Conservation (phyloP, 2,797 vertebrate genomes). For the Gymnothorax javanicus region DNA sequence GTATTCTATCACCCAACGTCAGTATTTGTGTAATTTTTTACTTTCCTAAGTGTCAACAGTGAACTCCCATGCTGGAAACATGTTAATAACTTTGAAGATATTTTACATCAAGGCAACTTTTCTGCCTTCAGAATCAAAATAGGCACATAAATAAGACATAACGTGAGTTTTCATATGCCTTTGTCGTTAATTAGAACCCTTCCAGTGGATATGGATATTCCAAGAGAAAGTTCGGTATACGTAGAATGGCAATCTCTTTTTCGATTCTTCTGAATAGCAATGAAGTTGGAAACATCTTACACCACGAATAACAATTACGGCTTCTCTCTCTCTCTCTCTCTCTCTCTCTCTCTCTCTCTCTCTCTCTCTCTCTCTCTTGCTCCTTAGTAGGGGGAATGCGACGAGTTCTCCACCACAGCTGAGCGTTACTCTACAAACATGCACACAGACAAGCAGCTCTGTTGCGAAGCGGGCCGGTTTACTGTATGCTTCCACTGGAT, state of each 20-base stretch:
- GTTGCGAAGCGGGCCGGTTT: slow-evolving; percentile 67
- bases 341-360: slow-evolving; percentile 25
- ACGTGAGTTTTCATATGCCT: neutral
- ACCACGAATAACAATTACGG: slow-evolving; percentile 10
- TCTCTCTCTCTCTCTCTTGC: slow-evolving; percentile 46
- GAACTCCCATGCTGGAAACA: neutral
- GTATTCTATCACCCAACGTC: neutral
- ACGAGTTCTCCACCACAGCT: slow-evolving; percentile 61
- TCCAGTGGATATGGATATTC: neutral
- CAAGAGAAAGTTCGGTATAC: neutral
- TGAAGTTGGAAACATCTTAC: slow-evolving; percentile 7
- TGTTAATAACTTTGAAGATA: neutral
- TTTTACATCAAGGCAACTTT: neutral
- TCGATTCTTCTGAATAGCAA: neutral
- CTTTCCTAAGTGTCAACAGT: neutral
- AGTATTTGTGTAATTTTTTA: neutral
- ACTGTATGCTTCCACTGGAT: slow-evolving; percentile 44
- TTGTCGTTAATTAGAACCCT: neutral
- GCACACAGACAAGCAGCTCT: slow-evolving; percentile 76
- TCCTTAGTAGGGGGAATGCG: slow-evolving; percentile 46
- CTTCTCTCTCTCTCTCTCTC: slow-evolving; percentile 21
- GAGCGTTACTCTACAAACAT: slow-evolving; percentile 68
- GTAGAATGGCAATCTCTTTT: neutral
- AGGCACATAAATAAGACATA: neutral
- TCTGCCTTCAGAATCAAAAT: neutral